Percentiles rank a stretch among this genome's conserved stretches.
These are phyloP conservation scores for Muricea muricata DNA, from an alignment of 92 coral and sea anemone genomes.

Conservation along the genomic window DNA sequence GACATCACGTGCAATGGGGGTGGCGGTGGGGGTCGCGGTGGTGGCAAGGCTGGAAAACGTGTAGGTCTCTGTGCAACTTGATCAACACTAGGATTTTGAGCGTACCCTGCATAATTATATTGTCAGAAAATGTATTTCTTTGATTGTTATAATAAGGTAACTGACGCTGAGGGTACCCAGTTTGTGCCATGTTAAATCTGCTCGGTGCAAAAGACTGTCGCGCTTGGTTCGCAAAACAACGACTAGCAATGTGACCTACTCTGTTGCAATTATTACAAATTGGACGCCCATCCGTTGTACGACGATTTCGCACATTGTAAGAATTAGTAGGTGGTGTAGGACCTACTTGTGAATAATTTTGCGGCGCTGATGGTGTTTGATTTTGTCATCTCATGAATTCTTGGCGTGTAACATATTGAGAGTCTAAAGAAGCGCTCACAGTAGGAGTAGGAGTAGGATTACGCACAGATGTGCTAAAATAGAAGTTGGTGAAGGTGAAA, in stretches of 20 bases:
- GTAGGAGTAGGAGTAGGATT: neutral
- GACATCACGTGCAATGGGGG: neutral
- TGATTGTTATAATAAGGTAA: too few species aligned
- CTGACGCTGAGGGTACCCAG: too few species aligned
- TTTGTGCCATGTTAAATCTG: neutral
- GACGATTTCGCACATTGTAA: neutral
- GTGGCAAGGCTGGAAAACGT: conserved; percentile 17
- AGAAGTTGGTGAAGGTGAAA: neutral
- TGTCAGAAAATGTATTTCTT: neutral
- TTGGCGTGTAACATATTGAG: neutral
- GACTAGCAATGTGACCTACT: neutral
- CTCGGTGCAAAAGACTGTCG: neutral
- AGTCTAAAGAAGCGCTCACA: neutral
- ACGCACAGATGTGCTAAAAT: neutral
- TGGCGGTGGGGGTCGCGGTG: neutral
- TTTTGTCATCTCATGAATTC: neutral
- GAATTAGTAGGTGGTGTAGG: neutral
- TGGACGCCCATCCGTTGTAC: neutral
- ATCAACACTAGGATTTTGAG: too few species aligned
- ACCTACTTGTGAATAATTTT: neutral
- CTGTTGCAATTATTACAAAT: conserved; percentile 1
- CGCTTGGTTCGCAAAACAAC: neutral
- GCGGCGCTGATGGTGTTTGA: neutral
- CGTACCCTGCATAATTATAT: neutral
- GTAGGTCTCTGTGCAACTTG: too few species aligned